Percentiles rank a stretch among this genome's conserved stretches.
Evolutionary conservation across 2,113 vertebrate species (phyloP).

Genomic region (Ginglymostoma cirratum): DNA sequence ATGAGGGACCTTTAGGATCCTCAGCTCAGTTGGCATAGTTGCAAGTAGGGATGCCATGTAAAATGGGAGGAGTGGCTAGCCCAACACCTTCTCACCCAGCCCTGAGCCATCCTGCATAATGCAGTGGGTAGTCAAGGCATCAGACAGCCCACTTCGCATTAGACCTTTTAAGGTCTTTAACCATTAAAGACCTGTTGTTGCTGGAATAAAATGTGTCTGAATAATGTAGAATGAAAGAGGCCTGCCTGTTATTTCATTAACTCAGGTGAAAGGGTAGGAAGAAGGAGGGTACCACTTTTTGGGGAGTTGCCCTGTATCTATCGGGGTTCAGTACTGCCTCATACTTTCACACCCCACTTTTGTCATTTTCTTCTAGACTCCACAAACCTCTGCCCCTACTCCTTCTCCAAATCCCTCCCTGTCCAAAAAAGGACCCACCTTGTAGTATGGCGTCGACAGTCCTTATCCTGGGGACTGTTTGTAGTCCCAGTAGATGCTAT

Average conservation of each 20-base stretch:
- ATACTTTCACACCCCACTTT: neutral
- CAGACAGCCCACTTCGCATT: neutral
- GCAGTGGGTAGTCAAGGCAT: neutral
- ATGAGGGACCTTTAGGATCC: neutral
- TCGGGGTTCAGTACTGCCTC: neutral
- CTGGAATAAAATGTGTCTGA: neutral
- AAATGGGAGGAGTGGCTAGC: neutral
- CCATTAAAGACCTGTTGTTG: neutral
- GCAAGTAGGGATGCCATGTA: neutral
- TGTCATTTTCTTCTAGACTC: neutral
- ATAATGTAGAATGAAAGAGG: neutral
- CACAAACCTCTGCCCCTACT: neutral
- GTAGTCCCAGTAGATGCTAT: neutral
- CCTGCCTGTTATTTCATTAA: neutral
- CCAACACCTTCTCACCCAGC: neutral
- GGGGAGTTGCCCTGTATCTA: neutral
- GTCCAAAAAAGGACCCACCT: neutral
- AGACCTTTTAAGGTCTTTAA: neutral
- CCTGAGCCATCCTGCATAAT: neutral
- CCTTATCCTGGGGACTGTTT: neutral
- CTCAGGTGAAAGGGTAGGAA: no score
- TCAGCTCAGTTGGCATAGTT: neutral
- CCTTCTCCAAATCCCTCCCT: neutral
- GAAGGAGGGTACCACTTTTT: neutral
- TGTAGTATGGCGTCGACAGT: neutral